A percentile compares a stretch with the other conserved stretches of the same genome.
Conservation (phyloP, 2,113 vertebrate genomes). For the Puffinus mauretanicus region DNA sequence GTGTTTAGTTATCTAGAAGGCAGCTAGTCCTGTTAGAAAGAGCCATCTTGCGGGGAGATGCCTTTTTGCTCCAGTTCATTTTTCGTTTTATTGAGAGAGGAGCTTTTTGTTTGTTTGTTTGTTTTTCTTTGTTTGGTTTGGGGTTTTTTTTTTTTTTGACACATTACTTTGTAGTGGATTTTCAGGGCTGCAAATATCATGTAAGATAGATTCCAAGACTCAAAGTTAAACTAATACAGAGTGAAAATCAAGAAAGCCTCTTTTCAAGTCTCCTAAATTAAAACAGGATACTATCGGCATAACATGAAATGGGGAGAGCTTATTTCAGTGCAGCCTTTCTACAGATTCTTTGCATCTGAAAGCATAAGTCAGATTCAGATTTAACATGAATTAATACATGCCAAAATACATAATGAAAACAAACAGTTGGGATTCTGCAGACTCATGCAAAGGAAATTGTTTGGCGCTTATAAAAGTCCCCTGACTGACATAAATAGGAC, state of each 20-base stretch:
- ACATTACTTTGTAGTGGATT: not conserved
- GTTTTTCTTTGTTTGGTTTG: not conserved
- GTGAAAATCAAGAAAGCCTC: not conserved
- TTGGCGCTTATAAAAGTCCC: not conserved
- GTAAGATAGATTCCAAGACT: not conserved
- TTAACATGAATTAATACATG: not conserved
- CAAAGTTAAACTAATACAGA: not conserved
- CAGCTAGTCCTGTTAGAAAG: not conserved
- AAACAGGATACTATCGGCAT: not conserved
- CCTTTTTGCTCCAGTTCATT: not conserved
- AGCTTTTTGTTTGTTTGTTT: not conserved
- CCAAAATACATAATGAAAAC: not conserved
- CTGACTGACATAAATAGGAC: not conserved
- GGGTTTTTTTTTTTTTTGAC: not conserved
- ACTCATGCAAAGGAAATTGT: not conserved
- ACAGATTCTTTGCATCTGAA: slow-evolving; percentile 1
- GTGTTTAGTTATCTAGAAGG: not conserved
- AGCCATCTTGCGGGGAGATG: not conserved
- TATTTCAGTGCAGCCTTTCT: not conserved
- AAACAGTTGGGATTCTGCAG: not conserved
- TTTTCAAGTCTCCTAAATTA: slow-evolving; percentile 1
- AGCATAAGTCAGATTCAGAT: not conserved
- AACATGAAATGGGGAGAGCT: not conserved
- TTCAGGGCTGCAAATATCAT: not conserved
- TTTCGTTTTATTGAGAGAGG: not conserved